Conservation (phyloP, 2,888 invertebrate genomes). For the Fragum fragum region DNA sequence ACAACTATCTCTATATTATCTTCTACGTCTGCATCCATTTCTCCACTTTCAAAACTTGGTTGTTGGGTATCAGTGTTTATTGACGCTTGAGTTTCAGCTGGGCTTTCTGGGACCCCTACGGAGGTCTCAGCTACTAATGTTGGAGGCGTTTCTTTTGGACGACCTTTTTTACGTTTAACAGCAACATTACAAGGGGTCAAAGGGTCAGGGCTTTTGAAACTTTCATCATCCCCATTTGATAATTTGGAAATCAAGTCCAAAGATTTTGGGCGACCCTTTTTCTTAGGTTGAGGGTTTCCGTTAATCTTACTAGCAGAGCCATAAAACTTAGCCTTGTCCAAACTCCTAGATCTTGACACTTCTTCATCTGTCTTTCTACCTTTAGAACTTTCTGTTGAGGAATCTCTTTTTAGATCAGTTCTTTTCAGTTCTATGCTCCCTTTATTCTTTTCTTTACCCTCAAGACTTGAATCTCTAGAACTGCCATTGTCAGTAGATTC, state of each 20-base stretch:
- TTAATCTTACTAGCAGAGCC: conserved; percentile 9
- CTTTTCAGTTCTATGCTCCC: conserved; percentile 10
- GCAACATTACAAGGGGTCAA: conserved; percentile 61
- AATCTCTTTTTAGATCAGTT: too few species aligned
- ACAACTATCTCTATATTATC: conserved; percentile 14
- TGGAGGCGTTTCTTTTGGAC: conserved; percentile 67
- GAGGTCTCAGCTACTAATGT: conserved; percentile 56
- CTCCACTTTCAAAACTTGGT: conserved; percentile 9
- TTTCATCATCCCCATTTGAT: conserved; percentile 61
- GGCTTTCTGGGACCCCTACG: conserved; percentile 10
- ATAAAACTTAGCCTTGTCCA: conserved; percentile 17
- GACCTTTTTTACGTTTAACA: conserved; percentile 59
- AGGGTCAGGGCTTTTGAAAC: conserved; percentile 64
- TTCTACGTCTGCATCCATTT: conserved; percentile 5
- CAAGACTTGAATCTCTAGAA: conserved; percentile 55
- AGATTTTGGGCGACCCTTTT: conserved; percentile 63
- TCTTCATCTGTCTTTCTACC: conserved; percentile 4
- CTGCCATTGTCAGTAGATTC: conserved; percentile 40
- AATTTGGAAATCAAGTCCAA: conserved; percentile 50
- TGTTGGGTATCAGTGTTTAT: neutral
- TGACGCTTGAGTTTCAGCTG: neutral
- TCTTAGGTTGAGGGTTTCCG: conserved; percentile 37
- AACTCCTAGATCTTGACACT: neutral
- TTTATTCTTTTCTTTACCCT: conserved; percentile 48
- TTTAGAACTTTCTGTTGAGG: conserved; percentile 27